Percentiles rank a stretch among this genome's conserved stretches.
Conservation (phyloP, 2,888 invertebrate species). For the Acrobasis suavella region DNA sequence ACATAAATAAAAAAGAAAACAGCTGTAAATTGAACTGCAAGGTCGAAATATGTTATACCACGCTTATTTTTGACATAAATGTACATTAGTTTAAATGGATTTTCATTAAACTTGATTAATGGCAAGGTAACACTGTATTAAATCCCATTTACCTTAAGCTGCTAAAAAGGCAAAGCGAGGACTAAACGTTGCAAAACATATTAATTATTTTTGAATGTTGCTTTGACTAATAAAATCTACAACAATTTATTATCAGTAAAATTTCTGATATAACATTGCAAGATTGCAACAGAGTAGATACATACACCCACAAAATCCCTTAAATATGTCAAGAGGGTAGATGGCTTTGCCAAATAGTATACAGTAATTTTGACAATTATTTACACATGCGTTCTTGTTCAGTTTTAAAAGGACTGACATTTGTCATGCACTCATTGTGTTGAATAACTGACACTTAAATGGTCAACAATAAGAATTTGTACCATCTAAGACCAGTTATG, state of each 20-base stretch:
- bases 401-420: slow-evolving; percentile 36
- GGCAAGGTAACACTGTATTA: slow-evolving; percentile 37
- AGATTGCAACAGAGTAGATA: slow-evolving; percentile 3
- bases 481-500: slow-evolving; percentile 39
- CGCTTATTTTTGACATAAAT: slow-evolving; percentile 33
- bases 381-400: slow-evolving; percentile 38
- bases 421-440: slow-evolving; percentile 42
- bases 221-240: neutral
- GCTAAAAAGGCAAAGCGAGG: slow-evolving; percentile 33
- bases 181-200: slow-evolving; percentile 34
- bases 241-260: neutral
- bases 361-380: slow-evolving; percentile 26
- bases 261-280: neutral
- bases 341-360: slow-evolving; percentile 21
- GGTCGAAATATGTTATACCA: slow-evolving; percentile 35
- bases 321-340: slow-evolving; percentile 15
- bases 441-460: slow-evolving; percentile 49
- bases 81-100: slow-evolving; percentile 49
- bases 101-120: slow-evolving; percentile 57
- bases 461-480: slow-evolving; percentile 33
- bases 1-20: slow-evolving; percentile 7
- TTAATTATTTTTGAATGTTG: slow-evolving; percentile 30
- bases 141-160: slow-evolving; percentile 33
- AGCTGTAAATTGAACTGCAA: slow-evolving; percentile 30
- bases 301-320: slow-evolving; percentile 9